These are phyloP conservation scores for Cottus gobio DNA, from an alignment of 2,113 vertebrate genomes.

Conservation along the genomic window DNA sequence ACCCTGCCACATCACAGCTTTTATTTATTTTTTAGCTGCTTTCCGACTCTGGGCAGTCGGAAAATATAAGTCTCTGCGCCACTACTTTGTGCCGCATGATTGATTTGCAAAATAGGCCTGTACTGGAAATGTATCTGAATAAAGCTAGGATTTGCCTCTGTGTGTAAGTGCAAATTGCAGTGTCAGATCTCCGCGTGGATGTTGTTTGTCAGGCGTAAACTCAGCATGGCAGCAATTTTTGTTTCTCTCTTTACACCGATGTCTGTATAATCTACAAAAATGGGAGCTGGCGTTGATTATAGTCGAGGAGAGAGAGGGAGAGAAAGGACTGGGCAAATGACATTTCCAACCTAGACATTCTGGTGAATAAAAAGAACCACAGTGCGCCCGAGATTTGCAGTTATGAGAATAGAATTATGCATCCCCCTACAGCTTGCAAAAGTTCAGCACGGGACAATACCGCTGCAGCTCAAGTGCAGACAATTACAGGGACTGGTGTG, in stretches of 20 bases:
- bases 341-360: constrained; percentile 69
- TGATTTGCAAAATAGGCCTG: constrained; percentile 82
- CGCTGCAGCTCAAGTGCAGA: constrained; percentile 66
- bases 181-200: constrained; percentile 73
- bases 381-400: constrained; percentile 42
- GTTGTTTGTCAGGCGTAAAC: constrained; percentile 79
- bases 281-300: constrained; percentile 72
- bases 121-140: constrained; percentile 78
- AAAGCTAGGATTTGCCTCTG: constrained; percentile 74
- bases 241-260: constrained; percentile 68
- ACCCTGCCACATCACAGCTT: constrained; percentile 61
- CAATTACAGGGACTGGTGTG: constrained; percentile 71
- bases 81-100: constrained; percentile 80
- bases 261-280: constrained; percentile 77
- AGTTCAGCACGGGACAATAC: constrained; percentile 67
- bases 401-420: constrained; percentile 72
- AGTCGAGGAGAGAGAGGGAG: constrained; percentile 62
- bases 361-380: constrained; percentile 34
- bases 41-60: constrained; percentile 67
- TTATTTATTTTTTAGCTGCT: constrained; percentile 34
- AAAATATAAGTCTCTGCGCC: constrained; percentile 76
- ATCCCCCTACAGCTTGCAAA: constrained; percentile 61
- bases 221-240: constrained; percentile 73
- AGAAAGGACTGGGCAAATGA: constrained; percentile 59
- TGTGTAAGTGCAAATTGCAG: constrained; percentile 78